phyloP scores from a whole-genome alignment of 1,140 invertebrate species.

The Drosophila repletoides region DNA sequence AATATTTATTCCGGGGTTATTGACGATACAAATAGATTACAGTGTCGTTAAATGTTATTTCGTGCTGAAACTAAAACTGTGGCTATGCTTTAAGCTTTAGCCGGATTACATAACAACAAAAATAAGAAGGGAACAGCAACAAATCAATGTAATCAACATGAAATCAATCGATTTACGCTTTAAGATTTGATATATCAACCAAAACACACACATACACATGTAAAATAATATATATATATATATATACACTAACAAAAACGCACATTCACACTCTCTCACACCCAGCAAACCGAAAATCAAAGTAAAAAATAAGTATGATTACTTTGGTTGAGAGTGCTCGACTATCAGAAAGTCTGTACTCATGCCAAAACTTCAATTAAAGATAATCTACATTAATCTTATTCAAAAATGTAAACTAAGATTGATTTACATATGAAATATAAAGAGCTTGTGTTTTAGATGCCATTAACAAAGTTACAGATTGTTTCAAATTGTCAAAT shows the following conservation, averaged over 20 bases:
- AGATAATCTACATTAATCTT: too few relatives aligned
- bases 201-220: background rate
- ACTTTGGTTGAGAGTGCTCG: too few relatives aligned
- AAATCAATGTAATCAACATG: slow-evolving; percentile 77
- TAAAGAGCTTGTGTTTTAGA: too few relatives aligned
- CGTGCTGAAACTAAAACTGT: background rate
- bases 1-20: background rate
- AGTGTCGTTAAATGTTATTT: background rate
- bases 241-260: background rate
- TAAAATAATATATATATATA: background rate
- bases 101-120: slow-evolving; percentile 31
- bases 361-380: too few relatives aligned
- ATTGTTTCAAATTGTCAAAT: too few relatives aligned
- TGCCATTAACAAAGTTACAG: too few relatives aligned
- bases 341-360: too few relatives aligned
- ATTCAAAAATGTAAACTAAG: too few relatives aligned
- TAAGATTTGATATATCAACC: slow-evolving; percentile 51
- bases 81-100: slow-evolving; percentile 18
- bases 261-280: background rate
- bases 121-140: slow-evolving; percentile 5
- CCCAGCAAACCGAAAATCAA: slow-evolving; percentile 16
- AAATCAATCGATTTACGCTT: slow-evolving; percentile 76
- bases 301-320: too few relatives aligned
- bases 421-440: too few relatives aligned
- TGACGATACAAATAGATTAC: background rate